phyloP scores from a whole-genome alignment of 2,888 invertebrate species.

The Idaea straminata region DNA sequence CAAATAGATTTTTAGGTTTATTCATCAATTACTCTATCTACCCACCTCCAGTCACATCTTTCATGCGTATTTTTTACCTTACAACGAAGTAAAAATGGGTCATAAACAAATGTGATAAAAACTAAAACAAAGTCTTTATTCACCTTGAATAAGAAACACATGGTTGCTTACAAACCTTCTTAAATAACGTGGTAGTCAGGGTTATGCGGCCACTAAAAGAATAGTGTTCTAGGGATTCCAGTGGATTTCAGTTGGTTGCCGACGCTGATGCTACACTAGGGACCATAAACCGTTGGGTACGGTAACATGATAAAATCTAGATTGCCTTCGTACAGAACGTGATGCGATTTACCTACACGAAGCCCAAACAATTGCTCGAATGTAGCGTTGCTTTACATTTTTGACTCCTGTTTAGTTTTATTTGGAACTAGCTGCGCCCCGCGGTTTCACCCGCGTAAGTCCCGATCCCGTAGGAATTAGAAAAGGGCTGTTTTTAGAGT shows the following conservation, averaged over 20 bases:
- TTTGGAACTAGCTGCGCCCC: no score
- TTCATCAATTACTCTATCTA: no score
- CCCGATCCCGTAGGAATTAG: no score
- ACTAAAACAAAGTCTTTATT: conserved; percentile 10
- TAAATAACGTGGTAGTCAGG: conserved; percentile 21
- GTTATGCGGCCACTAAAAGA: conserved; percentile 31
- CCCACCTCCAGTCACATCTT: neutral
- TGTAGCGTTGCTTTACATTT: neutral
- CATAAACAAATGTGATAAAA: conserved; percentile 8
- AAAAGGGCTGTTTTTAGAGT: no score
- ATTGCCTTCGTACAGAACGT: conserved; percentile 51
- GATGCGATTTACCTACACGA: conserved; percentile 42
- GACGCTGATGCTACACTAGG: conserved; percentile 38
- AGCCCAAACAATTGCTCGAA: neutral
- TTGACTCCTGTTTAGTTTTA: neutral
- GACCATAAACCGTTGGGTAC: conserved; percentile 44
- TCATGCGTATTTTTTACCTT: neutral
- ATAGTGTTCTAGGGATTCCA: conserved; percentile 35
- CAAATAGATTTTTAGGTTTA: no score
- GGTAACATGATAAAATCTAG: conserved; percentile 53
- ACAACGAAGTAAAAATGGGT: neutral
- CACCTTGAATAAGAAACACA: conserved; percentile 14
- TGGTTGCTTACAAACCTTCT: conserved; percentile 17
- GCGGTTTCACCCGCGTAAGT: no score
- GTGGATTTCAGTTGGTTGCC: conserved; percentile 34